Percentiles rank a stretch among this genome's conserved stretches.
Conservation (phyloP, 1,140 invertebrate genomes). For the Procambarus clarkii region DNA sequence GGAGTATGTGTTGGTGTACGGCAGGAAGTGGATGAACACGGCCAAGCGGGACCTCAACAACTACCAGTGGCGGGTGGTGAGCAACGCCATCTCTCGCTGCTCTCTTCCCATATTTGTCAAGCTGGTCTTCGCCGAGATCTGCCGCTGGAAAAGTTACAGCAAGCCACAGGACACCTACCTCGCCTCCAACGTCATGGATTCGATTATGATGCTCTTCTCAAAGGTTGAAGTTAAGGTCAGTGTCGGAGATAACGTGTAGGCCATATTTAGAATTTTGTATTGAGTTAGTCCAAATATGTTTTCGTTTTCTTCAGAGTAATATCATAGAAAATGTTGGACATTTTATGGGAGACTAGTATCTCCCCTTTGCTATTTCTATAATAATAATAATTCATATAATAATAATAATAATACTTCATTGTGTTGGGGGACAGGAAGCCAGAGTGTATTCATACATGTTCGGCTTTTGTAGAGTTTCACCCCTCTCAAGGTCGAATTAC, state of each 20-base stretch:
- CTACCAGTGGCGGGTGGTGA: conserved; percentile 95
- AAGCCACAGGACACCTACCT: conserved; percentile 93
- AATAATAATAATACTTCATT: no score
- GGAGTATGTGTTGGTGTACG: neutral
- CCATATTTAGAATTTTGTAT: no score
- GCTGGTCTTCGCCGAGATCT: conserved; percentile 96
- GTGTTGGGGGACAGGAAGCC: no score
- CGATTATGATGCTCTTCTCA: conserved; percentile 97
- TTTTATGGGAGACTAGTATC: no score
- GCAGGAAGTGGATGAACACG: conserved; percentile 94
- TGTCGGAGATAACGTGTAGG: neutral
- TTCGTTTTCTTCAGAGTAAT: no score
- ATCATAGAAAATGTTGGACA: no score
- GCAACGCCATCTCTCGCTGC: conserved; percentile 92
- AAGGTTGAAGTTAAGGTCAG: conserved; percentile 91
- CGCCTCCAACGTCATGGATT: conserved; percentile 96
- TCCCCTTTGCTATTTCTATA: no score
- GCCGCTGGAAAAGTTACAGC: conserved; percentile 97
- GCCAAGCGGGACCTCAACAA: conserved; percentile 91
- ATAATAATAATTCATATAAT: no score
- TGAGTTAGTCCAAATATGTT: no score
- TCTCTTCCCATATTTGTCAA: conserved; percentile 98
- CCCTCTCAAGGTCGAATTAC: no score
- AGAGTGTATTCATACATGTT: no score
- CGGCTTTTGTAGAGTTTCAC: no score